These are phyloP conservation scores for Alaudala cheleensis DNA, from an alignment of 2,113 vertebrate species.

Conservation along the genomic window DNA sequence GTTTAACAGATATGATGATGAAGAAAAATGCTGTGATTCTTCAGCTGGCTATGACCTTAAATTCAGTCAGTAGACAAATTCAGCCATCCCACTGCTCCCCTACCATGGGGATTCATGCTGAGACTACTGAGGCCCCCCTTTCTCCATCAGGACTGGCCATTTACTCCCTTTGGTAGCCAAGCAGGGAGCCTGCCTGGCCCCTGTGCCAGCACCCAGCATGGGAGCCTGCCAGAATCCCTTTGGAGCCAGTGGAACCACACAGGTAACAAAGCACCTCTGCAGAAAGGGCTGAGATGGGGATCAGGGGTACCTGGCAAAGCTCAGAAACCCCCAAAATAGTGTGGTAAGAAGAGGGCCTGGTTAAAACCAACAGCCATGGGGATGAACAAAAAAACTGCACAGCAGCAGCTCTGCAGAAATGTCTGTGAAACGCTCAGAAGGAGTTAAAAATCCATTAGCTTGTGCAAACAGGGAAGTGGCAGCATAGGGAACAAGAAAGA, in stretches of 20 bases:
- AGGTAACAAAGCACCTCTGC: neutral
- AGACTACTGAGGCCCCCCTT: neutral
- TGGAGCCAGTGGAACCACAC: neutral
- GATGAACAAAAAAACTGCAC: neutral
- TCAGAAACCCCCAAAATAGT: neutral
- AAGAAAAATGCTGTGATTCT: too few relatives aligned
- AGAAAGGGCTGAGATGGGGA: neutral
- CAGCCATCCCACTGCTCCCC: neutral
- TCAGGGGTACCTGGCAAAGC: neutral
- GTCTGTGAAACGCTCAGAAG: neutral
- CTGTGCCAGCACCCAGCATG: neutral
- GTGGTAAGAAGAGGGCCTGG: neutral
- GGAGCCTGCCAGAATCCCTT: neutral
- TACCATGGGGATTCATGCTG: rapidly evolving
- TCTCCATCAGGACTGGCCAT: neutral
- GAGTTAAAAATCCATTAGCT: neutral
- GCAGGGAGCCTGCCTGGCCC: neutral
- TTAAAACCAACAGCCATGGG: neutral
- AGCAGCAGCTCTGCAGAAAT: neutral
- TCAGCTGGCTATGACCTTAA: neutral
- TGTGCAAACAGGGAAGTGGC: neutral
- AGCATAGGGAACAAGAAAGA: neutral
- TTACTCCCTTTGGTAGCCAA: neutral
- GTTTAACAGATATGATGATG: neutral
- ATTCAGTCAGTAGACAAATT: neutral